phyloP scores from a whole-genome alignment of 2,888 invertebrate genomes.

The Cheilosia vernalis region DNA sequence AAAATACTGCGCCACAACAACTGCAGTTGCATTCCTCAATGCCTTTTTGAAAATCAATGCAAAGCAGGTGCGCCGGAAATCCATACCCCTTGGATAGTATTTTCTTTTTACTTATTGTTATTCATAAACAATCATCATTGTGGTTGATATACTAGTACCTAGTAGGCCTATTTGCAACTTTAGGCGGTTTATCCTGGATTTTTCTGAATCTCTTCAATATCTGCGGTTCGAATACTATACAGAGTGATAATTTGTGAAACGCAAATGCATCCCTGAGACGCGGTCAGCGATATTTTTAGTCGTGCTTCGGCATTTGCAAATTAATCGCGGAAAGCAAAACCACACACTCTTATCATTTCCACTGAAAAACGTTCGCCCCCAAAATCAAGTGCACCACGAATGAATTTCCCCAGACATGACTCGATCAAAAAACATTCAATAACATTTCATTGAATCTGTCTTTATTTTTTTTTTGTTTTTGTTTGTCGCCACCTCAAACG shows the following conservation, averaged over 20 bases:
- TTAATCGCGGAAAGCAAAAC: background rate
- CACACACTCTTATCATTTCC: background rate
- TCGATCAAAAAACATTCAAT: background rate
- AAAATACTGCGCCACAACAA: conserved; percentile 8
- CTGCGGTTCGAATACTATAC: conserved; percentile 6
- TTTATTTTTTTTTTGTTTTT: too few relatives aligned
- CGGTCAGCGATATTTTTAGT: conserved; percentile 18
- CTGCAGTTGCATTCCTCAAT: conserved; percentile 23
- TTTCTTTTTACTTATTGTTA: conserved; percentile 21
- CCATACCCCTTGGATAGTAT: conserved; percentile 7
- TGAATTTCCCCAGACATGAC: conserved; percentile 1
- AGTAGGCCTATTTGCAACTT: background rate
- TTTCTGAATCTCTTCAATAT: background rate
- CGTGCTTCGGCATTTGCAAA: background rate
- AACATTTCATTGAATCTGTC: background rate
- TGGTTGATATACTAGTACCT: conserved; percentile 1
- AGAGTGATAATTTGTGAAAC: background rate
- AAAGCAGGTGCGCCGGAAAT: conserved; percentile 62
- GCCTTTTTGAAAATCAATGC: conserved; percentile 37
- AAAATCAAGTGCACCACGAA: conserved; percentile 9
- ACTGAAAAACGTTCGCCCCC: background rate
- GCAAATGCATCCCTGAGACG: background rate
- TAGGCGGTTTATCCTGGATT: conserved; percentile 56
- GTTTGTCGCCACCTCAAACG: background rate
- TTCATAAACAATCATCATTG: conserved; percentile 1